Base-by-base conservation (phyloP, 2,797 vertebrate genomes). In the Triplophysa bombifrons region DNA sequence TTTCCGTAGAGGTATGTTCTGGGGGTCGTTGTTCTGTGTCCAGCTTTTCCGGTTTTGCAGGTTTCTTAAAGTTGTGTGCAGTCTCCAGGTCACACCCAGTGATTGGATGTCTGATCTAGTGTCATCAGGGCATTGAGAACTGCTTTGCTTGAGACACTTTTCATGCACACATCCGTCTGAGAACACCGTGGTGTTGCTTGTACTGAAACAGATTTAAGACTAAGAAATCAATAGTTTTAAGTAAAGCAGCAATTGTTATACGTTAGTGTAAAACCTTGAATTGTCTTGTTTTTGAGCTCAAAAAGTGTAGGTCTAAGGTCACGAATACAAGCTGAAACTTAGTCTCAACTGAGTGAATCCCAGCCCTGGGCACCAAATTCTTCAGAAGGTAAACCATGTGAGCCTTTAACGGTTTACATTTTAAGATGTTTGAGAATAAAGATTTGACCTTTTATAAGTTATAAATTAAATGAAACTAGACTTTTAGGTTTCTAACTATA, bases 81-180 rank as follows among this genome's bases (percentile, higher is more conserved):
- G 30, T 41, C 19, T 51, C 14, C 17, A 7, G 68, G 67, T 80
- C 56, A 77, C 68, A 56, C 60, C 56, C 61, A 27, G 20, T 3
- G 17, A 76, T 80, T 63, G 70, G 81, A 70, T 72, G 85, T 89
- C 82, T 41, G 84, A 89, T 85, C 74, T 56, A 53, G 71, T 81
- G 72, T 55, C 13, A 76, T 69, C 53, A 16, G 27, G 44, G 14
- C 20, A 56, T 53, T 25, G 51, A 44, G 17, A 53, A 20, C 53
- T 13, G 30, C 68, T 34, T 55, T 30, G 46, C 69, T 25, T 60
- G 3, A 61, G 73, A 22, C 19, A 10, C 48, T 55, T 17, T 34
- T 58, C 19, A n/a, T 44, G 13, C 56, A 4, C 48, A 13, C 48
- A 53, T 34, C 8, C 0, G 22, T n/a, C 1, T 34, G 41, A 56